Evolutionary conservation across 2,888 invertebrate genomes (phyloP).

Genomic region (Eledona agricola): DNA sequence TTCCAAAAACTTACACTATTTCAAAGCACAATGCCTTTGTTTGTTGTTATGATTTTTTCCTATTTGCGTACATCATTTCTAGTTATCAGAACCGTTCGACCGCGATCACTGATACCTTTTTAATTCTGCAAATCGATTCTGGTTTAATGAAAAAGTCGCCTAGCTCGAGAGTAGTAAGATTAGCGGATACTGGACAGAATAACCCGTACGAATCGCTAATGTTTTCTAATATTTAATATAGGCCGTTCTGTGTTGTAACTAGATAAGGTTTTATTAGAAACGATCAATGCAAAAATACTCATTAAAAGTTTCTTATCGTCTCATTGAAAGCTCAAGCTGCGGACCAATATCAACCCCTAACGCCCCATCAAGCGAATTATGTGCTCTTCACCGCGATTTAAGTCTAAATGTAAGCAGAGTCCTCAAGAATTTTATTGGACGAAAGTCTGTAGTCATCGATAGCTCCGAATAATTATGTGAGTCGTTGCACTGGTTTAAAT

Average conservation of each 20-base stretch:
- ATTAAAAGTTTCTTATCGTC: constrained; percentile 23
- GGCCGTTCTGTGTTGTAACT: constrained; percentile 17
- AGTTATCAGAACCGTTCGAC: constrained; percentile 5
- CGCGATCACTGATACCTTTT: constrained; percentile 4
- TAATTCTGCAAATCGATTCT: constrained; percentile 14
- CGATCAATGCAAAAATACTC: constrained; percentile 18
- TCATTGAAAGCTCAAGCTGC: constrained; percentile 7
- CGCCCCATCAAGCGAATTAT: constrained; percentile 13
- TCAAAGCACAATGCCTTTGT: too few relatives aligned
- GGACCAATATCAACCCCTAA: constrained; percentile 6
- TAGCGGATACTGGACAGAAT: too few relatives aligned
- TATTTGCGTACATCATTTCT: constrained; percentile 4
- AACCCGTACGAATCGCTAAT: too few relatives aligned
- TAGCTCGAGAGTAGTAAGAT: too few relatives aligned
- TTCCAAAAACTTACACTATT: too few relatives aligned
- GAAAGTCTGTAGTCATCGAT: constrained; percentile 1
- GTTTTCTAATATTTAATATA: too few relatives aligned
- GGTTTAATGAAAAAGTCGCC: constrained; percentile 16
- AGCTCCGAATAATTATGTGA: constrained; percentile 8
- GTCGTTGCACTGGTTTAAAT: constrained; percentile 10
- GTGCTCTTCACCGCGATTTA: too few relatives aligned
- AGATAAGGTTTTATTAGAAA: constrained; percentile 27
- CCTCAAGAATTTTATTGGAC: too few relatives aligned
- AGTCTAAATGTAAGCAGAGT: too few relatives aligned
- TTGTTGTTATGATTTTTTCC: too few relatives aligned